Evolutionary conservation across 2,113 vertebrate genomes (phyloP).

Genomic region (Procapra przewalskii): DNA sequence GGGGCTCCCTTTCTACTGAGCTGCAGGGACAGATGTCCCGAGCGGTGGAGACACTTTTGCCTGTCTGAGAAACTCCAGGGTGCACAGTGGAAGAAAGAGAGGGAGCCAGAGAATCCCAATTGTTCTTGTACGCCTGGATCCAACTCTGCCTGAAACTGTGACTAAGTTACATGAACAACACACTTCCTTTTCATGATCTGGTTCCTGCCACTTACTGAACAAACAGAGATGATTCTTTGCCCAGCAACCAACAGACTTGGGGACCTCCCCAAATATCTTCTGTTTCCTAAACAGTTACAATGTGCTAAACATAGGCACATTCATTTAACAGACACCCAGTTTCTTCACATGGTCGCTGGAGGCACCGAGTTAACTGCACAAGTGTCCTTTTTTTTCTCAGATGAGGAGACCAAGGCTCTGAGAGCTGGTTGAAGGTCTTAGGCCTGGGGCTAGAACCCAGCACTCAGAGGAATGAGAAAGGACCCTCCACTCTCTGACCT

Average conservation of each 20-base stretch:
- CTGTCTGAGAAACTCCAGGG: neutral
- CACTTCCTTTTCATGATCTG: neutral
- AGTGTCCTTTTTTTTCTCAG: no score
- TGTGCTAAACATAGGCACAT: neutral
- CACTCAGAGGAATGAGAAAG: neutral
- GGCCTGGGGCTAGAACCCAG: no score
- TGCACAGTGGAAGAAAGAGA: neutral
- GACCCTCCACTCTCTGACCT: rapidly evolving
- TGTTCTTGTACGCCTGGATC: neutral
- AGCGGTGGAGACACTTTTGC: no score
- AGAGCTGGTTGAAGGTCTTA: neutral
- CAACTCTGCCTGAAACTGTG: neutral
- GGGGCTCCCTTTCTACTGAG: no score
- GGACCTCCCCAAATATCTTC: neutral
- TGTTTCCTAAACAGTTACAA: neutral
- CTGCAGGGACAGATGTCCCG: no score
- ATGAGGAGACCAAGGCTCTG: neutral
- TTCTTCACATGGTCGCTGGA: neutral
- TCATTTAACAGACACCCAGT: neutral
- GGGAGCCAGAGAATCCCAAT: neutral
- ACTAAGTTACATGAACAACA: rapidly evolving
- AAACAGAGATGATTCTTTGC: neutral
- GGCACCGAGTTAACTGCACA: neutral
- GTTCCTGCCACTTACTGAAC: neutral
- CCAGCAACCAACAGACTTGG: neutral